Evolutionary conservation across 2,113 vertebrate species (phyloP).

Genomic region (Tragulus kanchil): DNA sequence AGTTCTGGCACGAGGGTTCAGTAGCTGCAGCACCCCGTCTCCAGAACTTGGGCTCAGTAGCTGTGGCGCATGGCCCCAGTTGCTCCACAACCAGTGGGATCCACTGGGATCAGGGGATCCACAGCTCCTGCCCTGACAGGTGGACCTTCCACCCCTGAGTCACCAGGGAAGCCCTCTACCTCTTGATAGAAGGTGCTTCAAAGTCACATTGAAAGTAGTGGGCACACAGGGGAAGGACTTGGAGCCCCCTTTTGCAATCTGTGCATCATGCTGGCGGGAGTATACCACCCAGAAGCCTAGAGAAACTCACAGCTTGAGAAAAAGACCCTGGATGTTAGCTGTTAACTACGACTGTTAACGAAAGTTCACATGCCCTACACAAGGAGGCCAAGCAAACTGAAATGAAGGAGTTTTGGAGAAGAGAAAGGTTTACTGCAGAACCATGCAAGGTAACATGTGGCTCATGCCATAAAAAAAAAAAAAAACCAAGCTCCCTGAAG

Average conservation of each 20-base stretch:
- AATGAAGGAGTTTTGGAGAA: background rate
- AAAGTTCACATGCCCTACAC: background rate
- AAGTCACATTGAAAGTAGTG: background rate
- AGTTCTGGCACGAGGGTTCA: background rate
- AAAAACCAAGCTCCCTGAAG: rapidly evolving
- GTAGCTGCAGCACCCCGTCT: background rate
- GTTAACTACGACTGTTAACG: background rate
- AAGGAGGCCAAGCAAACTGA: background rate
- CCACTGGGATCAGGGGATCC: background rate
- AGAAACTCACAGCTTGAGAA: background rate
- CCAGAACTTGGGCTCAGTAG: no score
- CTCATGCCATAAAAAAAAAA: background rate
- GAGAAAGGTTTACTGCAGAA: background rate
- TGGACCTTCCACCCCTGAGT: background rate
- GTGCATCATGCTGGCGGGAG: rapidly evolving
- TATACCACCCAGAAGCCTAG: background rate
- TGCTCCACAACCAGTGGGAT: background rate
- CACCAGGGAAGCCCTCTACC: background rate
- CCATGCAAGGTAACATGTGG: background rate
- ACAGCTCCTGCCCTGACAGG: background rate
- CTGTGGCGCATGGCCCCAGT: background rate
- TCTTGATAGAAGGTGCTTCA: background rate
- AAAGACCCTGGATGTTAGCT: background rate
- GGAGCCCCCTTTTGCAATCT: no score
- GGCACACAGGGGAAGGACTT: background rate